Evolutionary conservation across 2,888 invertebrate genomes (phyloP).

Genomic region (Aspidiotus destructor): DNA sequence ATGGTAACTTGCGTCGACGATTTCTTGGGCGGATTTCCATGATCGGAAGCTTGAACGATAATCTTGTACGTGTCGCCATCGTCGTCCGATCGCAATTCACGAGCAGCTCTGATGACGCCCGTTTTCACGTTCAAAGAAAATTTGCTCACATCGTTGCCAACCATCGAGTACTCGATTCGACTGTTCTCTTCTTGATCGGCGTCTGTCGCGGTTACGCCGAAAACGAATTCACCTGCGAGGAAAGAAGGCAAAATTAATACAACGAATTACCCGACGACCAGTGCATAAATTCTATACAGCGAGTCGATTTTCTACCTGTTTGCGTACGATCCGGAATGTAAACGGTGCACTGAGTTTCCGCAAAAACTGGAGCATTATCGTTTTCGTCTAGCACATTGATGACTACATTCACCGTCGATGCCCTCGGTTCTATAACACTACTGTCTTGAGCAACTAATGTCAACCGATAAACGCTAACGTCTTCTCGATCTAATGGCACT

Average conservation of each 20-base stretch:
- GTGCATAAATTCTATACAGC: no score
- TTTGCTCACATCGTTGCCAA: constrained; percentile 63
- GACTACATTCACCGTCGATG: constrained; percentile 72
- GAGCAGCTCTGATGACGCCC: constrained; percentile 74
- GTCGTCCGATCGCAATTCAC: constrained; percentile 49
- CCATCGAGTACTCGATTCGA: constrained; percentile 65
- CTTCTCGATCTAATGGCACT: constrained; percentile 66
- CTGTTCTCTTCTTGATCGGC: constrained; percentile 73
- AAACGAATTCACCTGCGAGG: constrained; percentile 61
- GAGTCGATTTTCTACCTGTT: constrained; percentile 47
- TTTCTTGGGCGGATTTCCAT: constrained; percentile 57
- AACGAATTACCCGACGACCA: no score
- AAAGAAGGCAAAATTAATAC: constrained; percentile 18
- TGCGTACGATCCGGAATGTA: constrained; percentile 71
- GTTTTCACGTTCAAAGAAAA: constrained; percentile 70
- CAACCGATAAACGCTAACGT: constrained; percentile 63
- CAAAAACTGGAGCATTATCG: constrained; percentile 73
- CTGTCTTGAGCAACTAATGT: constrained; percentile 82
- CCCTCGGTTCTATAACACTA: constrained; percentile 72
- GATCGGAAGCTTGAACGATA: constrained; percentile 70
- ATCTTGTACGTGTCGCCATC: constrained; percentile 50
- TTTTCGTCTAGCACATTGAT: constrained; percentile 71
- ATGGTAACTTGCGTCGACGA: constrained; percentile 68
- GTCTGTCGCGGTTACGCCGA: constrained; percentile 79
- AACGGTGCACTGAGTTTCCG: constrained; percentile 62